A percentile compares a stretch with the other conserved stretches of the same genome.
Conservation (phyloP, 2,888 invertebrate genomes). For the Eristalis tenax region DNA sequence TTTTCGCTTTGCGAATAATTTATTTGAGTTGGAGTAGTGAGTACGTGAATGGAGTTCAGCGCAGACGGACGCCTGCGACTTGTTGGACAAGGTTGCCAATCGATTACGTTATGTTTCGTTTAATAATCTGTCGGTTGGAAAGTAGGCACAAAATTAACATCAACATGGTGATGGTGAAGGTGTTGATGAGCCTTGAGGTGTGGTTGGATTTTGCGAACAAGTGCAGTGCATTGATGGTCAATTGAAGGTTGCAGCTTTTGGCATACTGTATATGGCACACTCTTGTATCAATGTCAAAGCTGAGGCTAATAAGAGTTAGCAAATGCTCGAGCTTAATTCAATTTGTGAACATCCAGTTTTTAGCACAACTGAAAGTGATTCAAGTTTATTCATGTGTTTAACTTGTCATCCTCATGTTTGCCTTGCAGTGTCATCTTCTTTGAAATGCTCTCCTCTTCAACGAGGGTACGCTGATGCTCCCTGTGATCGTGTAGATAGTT, state of each 20-base stretch:
- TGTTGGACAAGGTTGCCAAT: neutral
- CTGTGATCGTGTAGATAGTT: too few species aligned
- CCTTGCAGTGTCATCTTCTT: too few species aligned
- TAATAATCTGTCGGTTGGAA: neutral
- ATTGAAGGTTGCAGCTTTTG: neutral
- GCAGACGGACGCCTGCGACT: neutral
- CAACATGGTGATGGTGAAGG: neutral
- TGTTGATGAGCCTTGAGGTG: neutral
- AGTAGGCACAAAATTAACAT: neutral
- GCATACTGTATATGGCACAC: neutral
- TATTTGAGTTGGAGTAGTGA: neutral
- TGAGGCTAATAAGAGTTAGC: too few species aligned
- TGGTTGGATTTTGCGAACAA: neutral
- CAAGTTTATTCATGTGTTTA: too few species aligned
- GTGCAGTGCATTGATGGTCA: neutral
- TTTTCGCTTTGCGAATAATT: neutral
- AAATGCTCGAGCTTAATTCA: neutral
- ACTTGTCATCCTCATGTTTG: too few species aligned
- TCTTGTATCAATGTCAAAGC: too few species aligned
- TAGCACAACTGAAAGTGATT: too few species aligned
- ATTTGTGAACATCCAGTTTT: too few species aligned
- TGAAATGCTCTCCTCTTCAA: too few species aligned
- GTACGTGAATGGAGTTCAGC: neutral
- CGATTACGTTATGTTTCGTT: neutral
- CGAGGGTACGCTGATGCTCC: too few species aligned